Conservation (phyloP, 2,888 invertebrate species). For the Lepidocyrtinus sp. region DNA sequence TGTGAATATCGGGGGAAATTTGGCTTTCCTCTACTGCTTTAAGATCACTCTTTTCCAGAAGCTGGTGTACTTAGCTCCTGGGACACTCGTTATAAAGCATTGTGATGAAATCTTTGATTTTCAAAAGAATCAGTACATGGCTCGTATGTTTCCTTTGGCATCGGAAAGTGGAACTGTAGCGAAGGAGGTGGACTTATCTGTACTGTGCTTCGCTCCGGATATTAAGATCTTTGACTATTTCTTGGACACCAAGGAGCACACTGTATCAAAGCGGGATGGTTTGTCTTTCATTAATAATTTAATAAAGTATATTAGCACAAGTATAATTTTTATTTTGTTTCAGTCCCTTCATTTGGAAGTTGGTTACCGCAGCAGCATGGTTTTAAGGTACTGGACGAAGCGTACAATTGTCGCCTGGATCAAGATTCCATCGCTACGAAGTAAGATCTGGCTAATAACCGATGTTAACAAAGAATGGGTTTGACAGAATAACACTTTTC, state of each 20-base stretch:
- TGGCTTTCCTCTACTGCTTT: conserved; percentile 32
- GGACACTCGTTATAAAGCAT: conserved; percentile 44
- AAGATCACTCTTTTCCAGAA: conserved; percentile 52
- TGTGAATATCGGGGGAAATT: too few relatives aligned
- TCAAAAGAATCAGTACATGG: too few relatives aligned
- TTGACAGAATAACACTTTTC: too few relatives aligned
- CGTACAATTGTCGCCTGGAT: conserved; percentile 16
- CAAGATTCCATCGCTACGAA: background rate
- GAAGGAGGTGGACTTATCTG: conserved; percentile 38
- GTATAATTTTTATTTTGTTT: too few relatives aligned
- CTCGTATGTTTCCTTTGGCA: background rate
- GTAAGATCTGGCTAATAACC: too few relatives aligned
- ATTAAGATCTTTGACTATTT: conserved; percentile 30
- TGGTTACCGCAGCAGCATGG: conserved; percentile 37
- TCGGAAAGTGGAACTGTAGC: background rate
- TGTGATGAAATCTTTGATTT: conserved; percentile 52
- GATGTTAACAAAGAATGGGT: too few relatives aligned
- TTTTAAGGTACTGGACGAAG: conserved; percentile 28
- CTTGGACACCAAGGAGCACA: background rate
- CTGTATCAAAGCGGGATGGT: background rate
- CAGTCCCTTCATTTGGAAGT: background rate
- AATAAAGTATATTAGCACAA: too few relatives aligned
- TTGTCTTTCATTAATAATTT: too few relatives aligned
- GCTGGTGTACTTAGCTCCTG: conserved; percentile 40
- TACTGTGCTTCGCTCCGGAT: conserved; percentile 34